Conservation (phyloP, 2,888 invertebrate species). For the Eilema sororculum region DNA sequence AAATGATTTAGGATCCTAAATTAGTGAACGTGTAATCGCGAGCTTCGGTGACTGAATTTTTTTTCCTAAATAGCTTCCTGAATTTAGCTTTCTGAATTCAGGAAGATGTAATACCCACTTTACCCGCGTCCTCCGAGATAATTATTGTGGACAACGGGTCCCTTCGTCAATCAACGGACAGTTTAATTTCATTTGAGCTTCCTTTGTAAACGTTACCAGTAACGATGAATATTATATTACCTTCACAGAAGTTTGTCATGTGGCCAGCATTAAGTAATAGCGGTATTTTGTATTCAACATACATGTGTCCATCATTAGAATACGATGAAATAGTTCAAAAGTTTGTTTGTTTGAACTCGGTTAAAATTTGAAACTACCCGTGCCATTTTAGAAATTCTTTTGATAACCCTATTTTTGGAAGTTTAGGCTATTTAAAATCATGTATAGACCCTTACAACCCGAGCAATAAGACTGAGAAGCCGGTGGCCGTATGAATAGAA, state of each 20-base stretch:
- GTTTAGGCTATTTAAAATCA: neutral
- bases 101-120: too few species aligned
- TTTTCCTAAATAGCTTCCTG: too few species aligned
- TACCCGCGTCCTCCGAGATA: conserved; percentile 76
- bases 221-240: conserved; percentile 64
- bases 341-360: neutral
- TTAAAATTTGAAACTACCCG: neutral
- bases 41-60: too few species aligned
- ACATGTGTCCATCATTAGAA: neutral
- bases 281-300: neutral
- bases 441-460: neutral
- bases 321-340: neutral
- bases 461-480: too few species aligned
- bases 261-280: conserved; percentile 22
- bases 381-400: neutral
- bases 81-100: too few species aligned
- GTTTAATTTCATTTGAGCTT: conserved; percentile 81
- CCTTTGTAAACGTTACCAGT: conserved; percentile 69
- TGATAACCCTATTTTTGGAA: too few species aligned
- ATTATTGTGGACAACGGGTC: conserved; percentile 79
- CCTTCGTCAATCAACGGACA: conserved; percentile 82
- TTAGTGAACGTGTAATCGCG: too few species aligned
- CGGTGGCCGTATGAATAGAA: neutral
- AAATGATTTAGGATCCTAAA: too few species aligned
- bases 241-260: conserved; percentile 42